Evolutionary conservation across 1,140 invertebrate species (phyloP).

Genomic region (Camponotus vicinus): DNA sequence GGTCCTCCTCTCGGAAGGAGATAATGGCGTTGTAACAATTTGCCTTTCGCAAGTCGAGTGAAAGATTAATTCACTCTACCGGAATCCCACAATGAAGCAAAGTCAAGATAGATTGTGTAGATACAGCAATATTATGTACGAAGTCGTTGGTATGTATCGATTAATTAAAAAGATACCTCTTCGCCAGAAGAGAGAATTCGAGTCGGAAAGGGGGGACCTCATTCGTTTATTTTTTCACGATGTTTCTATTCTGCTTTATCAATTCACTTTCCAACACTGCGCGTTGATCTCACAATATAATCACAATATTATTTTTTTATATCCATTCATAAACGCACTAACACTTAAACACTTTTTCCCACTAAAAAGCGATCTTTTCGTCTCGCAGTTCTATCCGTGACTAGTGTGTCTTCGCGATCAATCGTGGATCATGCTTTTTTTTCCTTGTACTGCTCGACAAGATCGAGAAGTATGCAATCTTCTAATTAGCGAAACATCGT

Average conservation of each 20-base stretch:
- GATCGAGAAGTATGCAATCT: not conserved
- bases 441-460: not conserved
- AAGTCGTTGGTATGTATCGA: not conserved
- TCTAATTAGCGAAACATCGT: not conserved
- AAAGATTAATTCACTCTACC: not conserved
- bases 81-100: not conserved
- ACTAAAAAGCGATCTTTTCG: constrained; percentile 49
- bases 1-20: not conserved
- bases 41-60: not conserved
- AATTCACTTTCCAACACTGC: constrained; percentile 17
- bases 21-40: not conserved
- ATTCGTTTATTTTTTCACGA: not conserved
- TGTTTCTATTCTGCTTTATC: not conserved
- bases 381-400: not conserved
- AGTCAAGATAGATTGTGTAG: not conserved
- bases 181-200: not conserved
- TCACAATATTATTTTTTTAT: not conserved
- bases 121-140: not conserved
- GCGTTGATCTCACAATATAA: not conserved
- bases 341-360: constrained; percentile 58
- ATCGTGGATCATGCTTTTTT: not conserved
- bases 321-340: constrained; percentile 16
- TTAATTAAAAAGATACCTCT: not conserved
- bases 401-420: not conserved
- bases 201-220: not conserved